phyloP scores from a whole-genome alignment of 2,888 invertebrate genomes.

The Agonopterix subpropinquella region DNA sequence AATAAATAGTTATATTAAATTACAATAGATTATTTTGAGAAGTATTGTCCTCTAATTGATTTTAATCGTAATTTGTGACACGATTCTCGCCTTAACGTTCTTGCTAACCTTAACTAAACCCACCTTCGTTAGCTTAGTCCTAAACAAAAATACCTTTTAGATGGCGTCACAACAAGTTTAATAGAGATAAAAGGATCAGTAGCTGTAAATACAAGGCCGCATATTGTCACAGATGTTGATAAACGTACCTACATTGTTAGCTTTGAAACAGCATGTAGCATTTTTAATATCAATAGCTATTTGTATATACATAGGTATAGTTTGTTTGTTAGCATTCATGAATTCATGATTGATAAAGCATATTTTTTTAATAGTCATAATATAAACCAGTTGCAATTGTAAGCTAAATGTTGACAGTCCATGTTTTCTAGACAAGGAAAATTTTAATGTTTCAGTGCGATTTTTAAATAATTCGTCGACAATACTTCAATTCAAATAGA shows the following conservation, averaged over 20 bases:
- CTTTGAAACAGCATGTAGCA: constrained; percentile 18
- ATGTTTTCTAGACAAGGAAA: constrained; percentile 23
- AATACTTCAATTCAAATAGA: not conserved
- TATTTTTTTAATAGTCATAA: constrained; percentile 22
- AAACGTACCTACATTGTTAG: constrained; percentile 22
- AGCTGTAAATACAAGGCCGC: constrained; percentile 33
- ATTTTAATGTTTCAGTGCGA: constrained; percentile 15
- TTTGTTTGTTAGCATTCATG: constrained; percentile 27
- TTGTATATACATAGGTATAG: constrained; percentile 8
- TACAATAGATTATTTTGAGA: not conserved
- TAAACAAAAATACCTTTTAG: constrained; percentile 31
- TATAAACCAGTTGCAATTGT: constrained; percentile 24
- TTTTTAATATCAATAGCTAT: constrained; percentile 34
- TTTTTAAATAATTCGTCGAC: constrained; percentile 1
- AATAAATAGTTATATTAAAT: constrained; percentile 6
- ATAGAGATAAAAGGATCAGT: constrained; percentile 44
- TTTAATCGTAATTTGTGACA: constrained; percentile 14
- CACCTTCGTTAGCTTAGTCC: constrained; percentile 21
- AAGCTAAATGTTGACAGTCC: constrained; percentile 8
- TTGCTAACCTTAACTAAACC: constrained; percentile 23
- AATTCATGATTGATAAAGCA: constrained; percentile 24
- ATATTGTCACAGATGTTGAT: constrained; percentile 34
- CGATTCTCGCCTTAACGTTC: constrained; percentile 20
- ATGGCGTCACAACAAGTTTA: constrained; percentile 30
- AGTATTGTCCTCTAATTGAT: constrained; percentile 1